A percentile compares a stretch with the other conserved stretches of the same genome.
Conservation (phyloP, 2,113 vertebrate species). For the Numenius arquata region DNA sequence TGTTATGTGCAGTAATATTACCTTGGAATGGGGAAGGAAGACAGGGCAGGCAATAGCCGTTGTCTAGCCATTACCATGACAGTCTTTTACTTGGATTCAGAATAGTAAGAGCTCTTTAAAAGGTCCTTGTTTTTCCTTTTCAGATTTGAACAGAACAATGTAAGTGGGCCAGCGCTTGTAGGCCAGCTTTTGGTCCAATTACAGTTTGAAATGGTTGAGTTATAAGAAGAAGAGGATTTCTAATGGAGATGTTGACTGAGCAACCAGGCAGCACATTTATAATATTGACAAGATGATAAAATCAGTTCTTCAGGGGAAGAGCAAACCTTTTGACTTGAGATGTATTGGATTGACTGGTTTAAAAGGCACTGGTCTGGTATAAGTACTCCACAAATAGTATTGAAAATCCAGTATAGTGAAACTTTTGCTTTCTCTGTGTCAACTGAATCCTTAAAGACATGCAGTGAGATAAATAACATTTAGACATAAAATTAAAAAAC, state of each 20-base stretch:
- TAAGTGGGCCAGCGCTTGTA: background rate
- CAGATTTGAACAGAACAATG: background rate
- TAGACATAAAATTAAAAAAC: background rate
- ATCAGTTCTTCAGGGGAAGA: constrained; percentile 2
- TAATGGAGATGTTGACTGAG: constrained; percentile 32
- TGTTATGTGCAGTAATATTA: background rate
- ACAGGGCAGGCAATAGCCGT: background rate
- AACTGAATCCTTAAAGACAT: background rate
- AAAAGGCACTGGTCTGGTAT: background rate
- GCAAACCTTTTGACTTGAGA: background rate
- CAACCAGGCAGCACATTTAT: background rate
- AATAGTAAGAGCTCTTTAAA: background rate
- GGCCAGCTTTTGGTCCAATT: background rate
- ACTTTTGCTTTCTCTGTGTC: background rate
- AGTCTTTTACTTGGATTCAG: background rate
- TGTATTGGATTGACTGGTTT: constrained; percentile 37
- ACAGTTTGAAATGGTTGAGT: constrained; percentile 15
- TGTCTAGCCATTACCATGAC: background rate
- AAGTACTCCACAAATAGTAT: background rate
- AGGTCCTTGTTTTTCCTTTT: background rate
- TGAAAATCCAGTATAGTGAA: background rate
- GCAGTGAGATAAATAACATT: background rate
- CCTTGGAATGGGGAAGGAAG: background rate
- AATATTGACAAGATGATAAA: background rate
- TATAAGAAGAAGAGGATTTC: constrained; percentile 28